Evolutionary conservation across 1,140 invertebrate species (phyloP), one percentile per base, ranked within the genome.

Genomic region (Glomeris maerens): DNA sequence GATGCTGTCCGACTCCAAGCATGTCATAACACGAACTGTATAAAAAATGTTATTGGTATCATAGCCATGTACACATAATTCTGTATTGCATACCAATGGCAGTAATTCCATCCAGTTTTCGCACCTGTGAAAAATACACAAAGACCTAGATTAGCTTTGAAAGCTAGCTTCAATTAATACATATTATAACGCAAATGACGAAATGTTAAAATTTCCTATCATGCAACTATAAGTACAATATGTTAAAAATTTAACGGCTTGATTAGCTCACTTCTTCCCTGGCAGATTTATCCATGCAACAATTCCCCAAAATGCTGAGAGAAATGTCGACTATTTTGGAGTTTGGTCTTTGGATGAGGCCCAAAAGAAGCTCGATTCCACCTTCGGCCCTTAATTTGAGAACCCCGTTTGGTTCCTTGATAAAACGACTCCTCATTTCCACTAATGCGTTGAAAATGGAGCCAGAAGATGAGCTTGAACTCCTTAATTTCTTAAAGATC

Each of bases 1-100:
- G 22, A 48, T 48, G 23, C 46, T 48, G 17, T 3, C 46, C 2
- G 7, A 22, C 39, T 48, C 27, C 5, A 38, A 36, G 3, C 31
- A 3, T 38, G 31, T 23, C 28, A 48, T 36, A 41, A 45, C 10
- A 5, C 4, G 31, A n/a, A 38, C 46, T 48, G 46, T 48, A 48
- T 22, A 36, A 48, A 46, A 7, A 48, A 42, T 5, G 5, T 42
- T 21, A 42, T 42, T 42, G 20, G 25, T 36, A 13, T 36, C 17
- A 36, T 10, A 13, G 31, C 17, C 31, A 36, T 36, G 31, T 17
- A 13, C 31, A 13, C 10, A 13, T 13, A 36, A 13, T 10, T 17
- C 40, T 4, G 40, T 42, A 21, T 21, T 7, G 4, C 17, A 10
- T 36, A 36, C 31, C 31, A 36, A 36, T 17, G 17, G 17, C 10